Conservation (phyloP, 2,113 vertebrate genomes). For the Sialia sialis region DNA sequence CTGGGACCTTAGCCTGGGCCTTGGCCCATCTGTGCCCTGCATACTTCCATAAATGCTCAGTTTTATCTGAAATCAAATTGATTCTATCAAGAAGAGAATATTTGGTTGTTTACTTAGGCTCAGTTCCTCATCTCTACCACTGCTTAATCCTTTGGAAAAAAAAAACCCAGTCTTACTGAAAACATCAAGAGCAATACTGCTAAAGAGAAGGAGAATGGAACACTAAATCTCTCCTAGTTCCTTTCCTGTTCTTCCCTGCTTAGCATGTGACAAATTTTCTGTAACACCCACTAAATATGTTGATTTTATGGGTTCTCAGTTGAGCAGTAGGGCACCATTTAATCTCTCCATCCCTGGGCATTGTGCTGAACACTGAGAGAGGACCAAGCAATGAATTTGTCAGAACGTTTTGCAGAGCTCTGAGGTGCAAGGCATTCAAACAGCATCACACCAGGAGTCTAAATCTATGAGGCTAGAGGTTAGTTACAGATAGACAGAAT, state of each 20-base stretch:
- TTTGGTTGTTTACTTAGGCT: not conserved
- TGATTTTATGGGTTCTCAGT: constrained; percentile 18
- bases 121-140: not conserved
- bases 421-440: not conserved
- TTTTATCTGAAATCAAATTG: not conserved
- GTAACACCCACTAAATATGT: not conserved
- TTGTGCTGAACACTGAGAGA: not conserved
- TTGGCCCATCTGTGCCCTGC: not conserved
- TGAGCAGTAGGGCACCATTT: constrained; percentile 13
- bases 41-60: not conserved
- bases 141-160: not conserved
- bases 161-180: not conserved
- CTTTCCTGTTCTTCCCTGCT: not conserved
- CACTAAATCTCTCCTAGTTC: not conserved
- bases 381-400: constrained; percentile 19
- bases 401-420: not conserved
- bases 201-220: not conserved
- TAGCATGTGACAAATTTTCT: constrained; percentile 7
- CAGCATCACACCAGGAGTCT: constrained; percentile 20
- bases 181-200: not conserved
- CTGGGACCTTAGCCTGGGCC: not conserved
- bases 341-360: not conserved
- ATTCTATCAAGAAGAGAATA: not conserved
- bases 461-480: constrained; percentile 38
- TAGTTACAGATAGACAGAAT: constrained; percentile 38